Evolutionary conservation across 2,888 invertebrate genomes (phyloP).

Genomic region (Tetranychus piercei): DNA sequence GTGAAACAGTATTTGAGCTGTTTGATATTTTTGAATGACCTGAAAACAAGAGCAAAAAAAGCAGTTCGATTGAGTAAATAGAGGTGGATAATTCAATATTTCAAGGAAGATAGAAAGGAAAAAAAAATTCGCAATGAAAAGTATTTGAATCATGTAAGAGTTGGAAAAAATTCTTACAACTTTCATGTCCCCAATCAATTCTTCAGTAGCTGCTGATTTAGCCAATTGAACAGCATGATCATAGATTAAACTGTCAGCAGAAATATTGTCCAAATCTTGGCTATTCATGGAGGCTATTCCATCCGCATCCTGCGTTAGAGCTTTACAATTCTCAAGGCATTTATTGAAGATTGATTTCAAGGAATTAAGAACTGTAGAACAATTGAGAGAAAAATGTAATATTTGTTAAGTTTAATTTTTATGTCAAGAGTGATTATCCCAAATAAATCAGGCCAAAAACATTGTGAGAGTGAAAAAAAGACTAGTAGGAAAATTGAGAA

Average conservation of each 20-base stretch:
- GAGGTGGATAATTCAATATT: too few relatives aligned
- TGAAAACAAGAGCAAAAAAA: slow-evolving; percentile 6
- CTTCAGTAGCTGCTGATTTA: slow-evolving; percentile 90
- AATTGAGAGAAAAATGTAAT: background rate
- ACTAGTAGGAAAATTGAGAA: too few relatives aligned
- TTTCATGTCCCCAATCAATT: slow-evolving; percentile 77
- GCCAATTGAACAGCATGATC: slow-evolving; percentile 96
- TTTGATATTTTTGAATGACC: slow-evolving; percentile 54
- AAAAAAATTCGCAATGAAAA: background rate
- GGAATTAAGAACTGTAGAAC: slow-evolving; percentile 52
- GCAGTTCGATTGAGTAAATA: too few relatives aligned
- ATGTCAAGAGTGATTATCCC: too few relatives aligned
- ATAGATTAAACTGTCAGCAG: slow-evolving; percentile 88
- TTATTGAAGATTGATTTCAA: slow-evolving; percentile 81
- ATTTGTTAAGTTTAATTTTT: too few relatives aligned
- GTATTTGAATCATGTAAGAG: too few relatives aligned
- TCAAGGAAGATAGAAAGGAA: background rate
- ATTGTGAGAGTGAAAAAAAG: background rate
- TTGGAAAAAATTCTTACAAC: too few relatives aligned
- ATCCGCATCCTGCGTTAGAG: slow-evolving; percentile 38
- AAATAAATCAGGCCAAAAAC: slow-evolving; percentile 7
- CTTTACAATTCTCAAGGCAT: slow-evolving; percentile 67
- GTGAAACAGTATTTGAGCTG: slow-evolving; percentile 90
- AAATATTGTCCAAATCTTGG: slow-evolving; percentile 35
- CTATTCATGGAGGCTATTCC: slow-evolving; percentile 35